Percentiles rank a stretch among this genome's conserved stretches.
These are phyloP conservation scores for Acrocephalus scirpaceus DNA, from an alignment of 2,797 vertebrate genomes.

Conservation along the genomic window DNA sequence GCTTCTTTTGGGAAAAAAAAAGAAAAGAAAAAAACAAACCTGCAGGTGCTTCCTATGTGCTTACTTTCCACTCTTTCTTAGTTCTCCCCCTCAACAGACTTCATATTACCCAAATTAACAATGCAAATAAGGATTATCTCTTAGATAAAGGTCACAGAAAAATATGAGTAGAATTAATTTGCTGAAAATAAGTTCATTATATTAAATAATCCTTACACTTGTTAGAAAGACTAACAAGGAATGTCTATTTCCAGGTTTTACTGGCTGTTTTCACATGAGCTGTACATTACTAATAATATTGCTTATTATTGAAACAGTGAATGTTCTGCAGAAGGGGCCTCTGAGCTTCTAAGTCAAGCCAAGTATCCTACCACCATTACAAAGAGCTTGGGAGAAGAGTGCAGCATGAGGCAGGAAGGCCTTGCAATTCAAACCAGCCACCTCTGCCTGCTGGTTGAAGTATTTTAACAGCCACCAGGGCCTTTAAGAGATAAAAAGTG, in stretches of 20 bases:
- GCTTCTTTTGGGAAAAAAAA: not conserved
- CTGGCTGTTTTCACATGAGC: not conserved
- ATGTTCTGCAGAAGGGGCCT: not conserved
- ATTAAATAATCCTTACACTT: not conserved
- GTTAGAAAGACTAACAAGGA: not conserved
- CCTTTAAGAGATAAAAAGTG: not conserved
- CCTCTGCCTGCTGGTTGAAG: not conserved
- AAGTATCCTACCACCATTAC: not conserved
- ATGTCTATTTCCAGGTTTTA: not conserved
- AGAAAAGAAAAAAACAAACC: not conserved
- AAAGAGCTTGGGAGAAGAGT: not conserved
- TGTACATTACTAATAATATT: not conserved
- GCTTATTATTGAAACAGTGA: not conserved
- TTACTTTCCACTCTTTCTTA: not conserved
- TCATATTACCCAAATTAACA: not conserved
- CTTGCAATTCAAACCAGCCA: not conserved
- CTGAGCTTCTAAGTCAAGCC: not conserved
- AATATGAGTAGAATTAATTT: not conserved
- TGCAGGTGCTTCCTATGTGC: conserved; percentile 22
- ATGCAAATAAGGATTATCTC: not conserved
- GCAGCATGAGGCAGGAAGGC: not conserved
- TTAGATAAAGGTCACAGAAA: not conserved
- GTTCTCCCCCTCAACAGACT: not conserved
- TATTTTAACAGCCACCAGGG: not conserved
- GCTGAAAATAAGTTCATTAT: not conserved